A percentile compares a stretch with the other conserved stretches of the same genome.
These are phyloP conservation scores for Lamproptera curius DNA, from an alignment of 2,888 invertebrate species.

Conservation along the genomic window DNA sequence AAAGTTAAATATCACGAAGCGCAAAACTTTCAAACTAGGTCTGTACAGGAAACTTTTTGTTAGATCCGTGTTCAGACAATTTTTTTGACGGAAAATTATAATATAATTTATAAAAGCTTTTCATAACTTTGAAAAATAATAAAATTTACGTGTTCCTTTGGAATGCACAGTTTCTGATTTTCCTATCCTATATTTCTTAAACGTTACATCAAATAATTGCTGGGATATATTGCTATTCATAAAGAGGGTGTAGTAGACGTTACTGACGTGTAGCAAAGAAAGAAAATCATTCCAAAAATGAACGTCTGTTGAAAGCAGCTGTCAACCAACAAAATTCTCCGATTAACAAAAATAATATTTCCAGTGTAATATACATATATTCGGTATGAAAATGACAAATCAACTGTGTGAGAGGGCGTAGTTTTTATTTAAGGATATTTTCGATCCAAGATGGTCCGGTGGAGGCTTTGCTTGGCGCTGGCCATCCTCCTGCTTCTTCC, in stretches of 20 bases:
- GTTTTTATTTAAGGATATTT: conserved; percentile 30
- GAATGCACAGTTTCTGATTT: too few relatives aligned
- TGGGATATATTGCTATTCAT: conserved; percentile 4
- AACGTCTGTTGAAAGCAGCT: conserved; percentile 45
- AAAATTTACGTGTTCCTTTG: too few relatives aligned
- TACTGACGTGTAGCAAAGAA: conserved; percentile 40
- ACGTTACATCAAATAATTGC: too few relatives aligned
- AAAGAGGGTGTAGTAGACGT: conserved; percentile 14
- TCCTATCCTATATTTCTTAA: too few relatives aligned
- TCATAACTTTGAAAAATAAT: too few relatives aligned
- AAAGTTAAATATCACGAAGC: too few relatives aligned
- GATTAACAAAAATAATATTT: conserved; percentile 25
- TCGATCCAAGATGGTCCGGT: conserved; percentile 55
- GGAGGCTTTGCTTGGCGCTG: conserved; percentile 55
- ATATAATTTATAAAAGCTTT: too few relatives aligned
- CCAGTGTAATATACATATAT: conserved; percentile 39
- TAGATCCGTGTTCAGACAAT: too few relatives aligned
- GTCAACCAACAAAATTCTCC: conserved; percentile 48
- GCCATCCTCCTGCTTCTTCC: conserved; percentile 56
- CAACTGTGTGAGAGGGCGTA: conserved; percentile 44
- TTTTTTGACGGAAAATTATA: too few relatives aligned
- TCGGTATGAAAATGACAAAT: conserved; percentile 65
- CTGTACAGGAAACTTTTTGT: too few relatives aligned
- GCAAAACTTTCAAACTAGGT: too few relatives aligned
- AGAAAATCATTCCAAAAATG: conserved; percentile 54